Conservation (phyloP, 2,888 invertebrate genomes). For the Melieria omissa region DNA sequence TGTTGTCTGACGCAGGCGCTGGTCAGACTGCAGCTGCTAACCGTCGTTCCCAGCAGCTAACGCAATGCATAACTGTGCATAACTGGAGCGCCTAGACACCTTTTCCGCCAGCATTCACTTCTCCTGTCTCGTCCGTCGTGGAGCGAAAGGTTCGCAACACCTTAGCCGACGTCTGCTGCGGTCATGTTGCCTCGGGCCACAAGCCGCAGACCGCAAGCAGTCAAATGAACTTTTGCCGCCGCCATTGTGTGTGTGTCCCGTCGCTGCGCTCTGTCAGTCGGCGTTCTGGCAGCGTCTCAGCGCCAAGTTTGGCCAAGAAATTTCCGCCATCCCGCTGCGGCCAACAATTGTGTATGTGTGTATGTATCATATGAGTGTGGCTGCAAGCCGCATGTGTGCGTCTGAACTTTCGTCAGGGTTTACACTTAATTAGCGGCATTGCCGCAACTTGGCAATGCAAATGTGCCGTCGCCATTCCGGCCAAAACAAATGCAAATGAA, state of each 20-base stretch:
- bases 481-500: conserved; percentile 15
- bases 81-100: too few species aligned
- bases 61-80: too few species aligned
- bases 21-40: too few species aligned
- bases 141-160: too few species aligned
- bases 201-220: not conserved
- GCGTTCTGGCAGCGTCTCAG: not conserved
- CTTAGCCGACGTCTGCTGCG: too few species aligned
- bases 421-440: conserved; percentile 33
- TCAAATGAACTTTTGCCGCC: conserved; percentile 6
- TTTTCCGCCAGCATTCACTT: too few species aligned
- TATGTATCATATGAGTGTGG: not conserved
- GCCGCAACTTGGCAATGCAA: conserved; percentile 5
- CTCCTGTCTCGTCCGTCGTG: too few species aligned
- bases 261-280: not conserved
- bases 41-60: too few species aligned
- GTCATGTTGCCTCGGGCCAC: not conserved
- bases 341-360: not conserved
- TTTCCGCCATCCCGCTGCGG: conserved; percentile 11
- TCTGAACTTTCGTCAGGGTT: conserved; percentile 26
- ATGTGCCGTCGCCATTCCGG: not conserved
- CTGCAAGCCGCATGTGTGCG: not conserved
- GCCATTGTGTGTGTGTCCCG: not conserved
- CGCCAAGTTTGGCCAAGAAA: conserved; percentile 26
- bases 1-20: not conserved